Evolutionary conservation across 2,113 vertebrate genomes (phyloP), one percentile per base, ranked within the genome.

Genomic region (Melanerpes formicivorus): DNA sequence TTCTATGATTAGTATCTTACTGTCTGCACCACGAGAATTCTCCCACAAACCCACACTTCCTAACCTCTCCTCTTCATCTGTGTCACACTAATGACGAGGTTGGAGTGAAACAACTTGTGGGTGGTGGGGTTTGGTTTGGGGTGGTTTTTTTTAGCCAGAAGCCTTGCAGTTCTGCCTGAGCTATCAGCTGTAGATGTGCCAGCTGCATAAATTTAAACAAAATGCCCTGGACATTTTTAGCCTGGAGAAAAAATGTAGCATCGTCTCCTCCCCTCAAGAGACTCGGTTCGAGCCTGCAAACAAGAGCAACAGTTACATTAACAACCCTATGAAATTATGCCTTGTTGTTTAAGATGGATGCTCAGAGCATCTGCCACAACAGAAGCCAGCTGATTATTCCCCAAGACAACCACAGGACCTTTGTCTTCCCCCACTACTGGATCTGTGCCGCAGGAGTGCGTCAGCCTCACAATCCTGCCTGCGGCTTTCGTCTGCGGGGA

Each of bases 401-500:
- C 66, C 66, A 91, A 34, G 90, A 90, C 91, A 90, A 96, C 90
- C 90, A 95, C 80, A 81, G 92, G 86, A 96, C 88, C 93, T 95
- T 96, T 96, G 96, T 95, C 88, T 84, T 75, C 56, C 79, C 32
- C 65, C 60, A 1, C 84, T 77, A 90, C 85, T 91, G 95, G 95
- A 95, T 93, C 77, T n/a, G 83, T 90, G 96, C 90, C 80, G 10
- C 70, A 62, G 70, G 25, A 94, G 77, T 52, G 77, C 65, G 80
- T 95, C 96, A 96, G 93, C 88, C 80, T 79, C 77, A 12, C 65
- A 27, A 1, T 40, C 64, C 87, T 63, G 91, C 93, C 80, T 65
- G 82, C 79, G 87, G 6, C 76, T 89, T 78, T 77, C 71, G 37
- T 90, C 69, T 66, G 67, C 9, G 60, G 55, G 44, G 26, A 13